Percentiles rank a stretch among this genome's conserved stretches.
These are phyloP conservation scores for Platichthys stellatus DNA, from an alignment of 2,113 vertebrate species.

Conservation along the genomic window DNA sequence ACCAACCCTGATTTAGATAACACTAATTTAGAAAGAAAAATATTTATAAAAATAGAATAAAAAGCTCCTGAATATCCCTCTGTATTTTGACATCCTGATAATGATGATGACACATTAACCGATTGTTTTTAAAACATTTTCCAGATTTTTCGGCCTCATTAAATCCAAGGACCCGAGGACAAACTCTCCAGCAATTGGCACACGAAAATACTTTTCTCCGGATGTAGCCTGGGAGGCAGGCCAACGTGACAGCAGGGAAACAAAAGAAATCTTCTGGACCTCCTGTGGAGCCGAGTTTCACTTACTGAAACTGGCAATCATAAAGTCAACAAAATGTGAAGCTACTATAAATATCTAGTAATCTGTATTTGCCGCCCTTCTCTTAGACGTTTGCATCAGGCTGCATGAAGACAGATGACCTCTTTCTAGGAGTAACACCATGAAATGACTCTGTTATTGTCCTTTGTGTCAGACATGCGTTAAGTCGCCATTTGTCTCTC, in stretches of 20 bases:
- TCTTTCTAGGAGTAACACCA: not conserved
- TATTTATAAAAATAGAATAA: too few relatives aligned
- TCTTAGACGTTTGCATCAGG: not conserved
- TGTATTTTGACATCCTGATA: too few relatives aligned
- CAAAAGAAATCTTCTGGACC: constrained; percentile 42
- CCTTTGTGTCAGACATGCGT: constrained; percentile 37
- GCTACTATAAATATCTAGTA: constrained; percentile 39
- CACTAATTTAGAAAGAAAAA: too few relatives aligned
- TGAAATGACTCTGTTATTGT: not conserved
- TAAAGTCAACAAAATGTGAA: constrained; percentile 24
- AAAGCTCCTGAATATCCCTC: too few relatives aligned
- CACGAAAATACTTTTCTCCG: constrained; percentile 29
- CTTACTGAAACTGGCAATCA: constrained; percentile 19
- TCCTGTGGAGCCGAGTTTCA: constrained; percentile 27
- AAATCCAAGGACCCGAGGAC: constrained; percentile 37
- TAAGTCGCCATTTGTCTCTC: constrained; percentile 41
- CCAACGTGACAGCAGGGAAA: constrained; percentile 51
- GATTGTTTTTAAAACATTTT: constrained; percentile 7
- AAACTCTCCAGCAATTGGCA: constrained; percentile 41
- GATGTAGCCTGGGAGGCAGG: constrained; percentile 45
- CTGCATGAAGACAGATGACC: constrained; percentile 23
- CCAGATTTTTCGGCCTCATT: constrained; percentile 7
- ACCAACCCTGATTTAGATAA: too few relatives aligned
- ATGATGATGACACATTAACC: constrained; percentile 2
- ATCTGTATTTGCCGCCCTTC: constrained; percentile 8